A percentile compares a stretch with the other conserved stretches of the same genome.
phyloP scores from a whole-genome alignment of 2,888 invertebrate species.

The Congeria kusceri region DNA sequence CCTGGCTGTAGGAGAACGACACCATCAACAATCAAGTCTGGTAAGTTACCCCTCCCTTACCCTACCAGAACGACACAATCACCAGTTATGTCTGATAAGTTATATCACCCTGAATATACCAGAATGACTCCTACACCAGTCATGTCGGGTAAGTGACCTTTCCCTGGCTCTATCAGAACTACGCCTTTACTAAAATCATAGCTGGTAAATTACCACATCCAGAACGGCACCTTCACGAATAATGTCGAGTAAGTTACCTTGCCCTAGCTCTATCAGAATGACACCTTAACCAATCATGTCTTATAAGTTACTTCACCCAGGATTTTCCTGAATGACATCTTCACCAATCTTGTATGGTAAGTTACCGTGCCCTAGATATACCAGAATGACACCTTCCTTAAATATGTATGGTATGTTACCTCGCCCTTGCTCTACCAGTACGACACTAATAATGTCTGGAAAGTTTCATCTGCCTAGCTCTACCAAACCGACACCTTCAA shows the following conservation, averaged over 20 bases:
- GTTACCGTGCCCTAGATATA: no score
- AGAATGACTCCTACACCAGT: constrained; percentile 91
- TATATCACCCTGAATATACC: no score
- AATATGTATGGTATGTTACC: constrained; percentile 95
- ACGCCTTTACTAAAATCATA: constrained; percentile 86
- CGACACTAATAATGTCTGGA: no score
- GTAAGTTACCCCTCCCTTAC: constrained; percentile 93
- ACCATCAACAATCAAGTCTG: no score
- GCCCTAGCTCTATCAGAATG: constrained; percentile 94
- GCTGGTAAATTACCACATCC: no score
- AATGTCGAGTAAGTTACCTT: constrained; percentile 93
- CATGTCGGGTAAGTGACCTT: constrained; percentile 93
- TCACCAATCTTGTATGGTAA: no score
- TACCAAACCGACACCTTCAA: no score
- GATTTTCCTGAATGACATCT: no score
- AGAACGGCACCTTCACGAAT: constrained; percentile 89
- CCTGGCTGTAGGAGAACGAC: no score
- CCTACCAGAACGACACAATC: constrained; percentile 87
- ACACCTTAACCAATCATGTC: constrained; percentile 88
- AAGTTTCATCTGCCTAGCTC: no score
- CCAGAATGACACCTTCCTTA: constrained; percentile 90
- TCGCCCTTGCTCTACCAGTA: no score
- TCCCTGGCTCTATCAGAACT: constrained; percentile 94
- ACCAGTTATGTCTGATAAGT: no score
- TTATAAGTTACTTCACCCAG: constrained; percentile 87